Percentiles rank a stretch among this genome's conserved stretches.
These are phyloP conservation scores for Anableps anableps DNA, from an alignment of 2,797 vertebrate genomes.

Conservation along the genomic window DNA sequence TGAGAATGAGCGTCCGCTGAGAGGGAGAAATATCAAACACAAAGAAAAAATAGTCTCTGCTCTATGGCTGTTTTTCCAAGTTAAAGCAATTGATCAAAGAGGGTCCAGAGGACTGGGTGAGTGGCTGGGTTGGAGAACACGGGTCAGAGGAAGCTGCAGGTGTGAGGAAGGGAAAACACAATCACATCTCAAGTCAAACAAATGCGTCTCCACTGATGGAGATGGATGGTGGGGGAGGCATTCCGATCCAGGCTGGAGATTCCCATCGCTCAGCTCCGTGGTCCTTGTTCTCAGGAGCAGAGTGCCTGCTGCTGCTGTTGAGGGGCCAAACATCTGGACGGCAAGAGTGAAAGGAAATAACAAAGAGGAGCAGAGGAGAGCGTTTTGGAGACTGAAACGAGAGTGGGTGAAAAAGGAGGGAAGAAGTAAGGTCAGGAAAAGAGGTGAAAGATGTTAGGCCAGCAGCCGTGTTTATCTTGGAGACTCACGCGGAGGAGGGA, in stretches of 20 bases:
- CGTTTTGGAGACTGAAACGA: conserved; percentile 7
- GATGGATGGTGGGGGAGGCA: conserved; percentile 76
- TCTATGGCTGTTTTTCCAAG: conserved; percentile 64
- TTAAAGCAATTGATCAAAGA: conserved; percentile 66
- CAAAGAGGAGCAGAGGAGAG: conserved; percentile 34
- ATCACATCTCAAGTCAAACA: conserved; percentile 82
- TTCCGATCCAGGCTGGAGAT: conserved; percentile 78
- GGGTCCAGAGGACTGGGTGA: conserved; percentile 47
- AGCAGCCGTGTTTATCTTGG: conserved; percentile 66
- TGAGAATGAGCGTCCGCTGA: conserved; percentile 13
- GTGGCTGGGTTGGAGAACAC: conserved; percentile 16
- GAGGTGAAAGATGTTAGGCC: conserved; percentile 65
- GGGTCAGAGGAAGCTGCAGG: conserved; percentile 80
- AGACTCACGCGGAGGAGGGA: conserved; percentile 61
- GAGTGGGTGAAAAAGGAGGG: conserved; percentile 26
- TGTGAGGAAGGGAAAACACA: conserved; percentile 82
- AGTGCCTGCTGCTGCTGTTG: conserved; percentile 31
- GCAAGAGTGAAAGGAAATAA: conserved; percentile 23
- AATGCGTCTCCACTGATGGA: conserved; percentile 75
- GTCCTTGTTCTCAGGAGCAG: conserved; percentile 35
- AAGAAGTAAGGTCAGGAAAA: conserved; percentile 54
- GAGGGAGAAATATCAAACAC: conserved; percentile 45
- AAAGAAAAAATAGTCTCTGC: conserved; percentile 61
- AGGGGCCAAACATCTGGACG: conserved; percentile 72
- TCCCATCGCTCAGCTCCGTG: conserved; percentile 42